Percentiles rank a stretch among this genome's conserved stretches.
Evolutionary conservation across 2,797 vertebrate genomes (phyloP).

Genomic region (Sebastes vulpes): DNA sequence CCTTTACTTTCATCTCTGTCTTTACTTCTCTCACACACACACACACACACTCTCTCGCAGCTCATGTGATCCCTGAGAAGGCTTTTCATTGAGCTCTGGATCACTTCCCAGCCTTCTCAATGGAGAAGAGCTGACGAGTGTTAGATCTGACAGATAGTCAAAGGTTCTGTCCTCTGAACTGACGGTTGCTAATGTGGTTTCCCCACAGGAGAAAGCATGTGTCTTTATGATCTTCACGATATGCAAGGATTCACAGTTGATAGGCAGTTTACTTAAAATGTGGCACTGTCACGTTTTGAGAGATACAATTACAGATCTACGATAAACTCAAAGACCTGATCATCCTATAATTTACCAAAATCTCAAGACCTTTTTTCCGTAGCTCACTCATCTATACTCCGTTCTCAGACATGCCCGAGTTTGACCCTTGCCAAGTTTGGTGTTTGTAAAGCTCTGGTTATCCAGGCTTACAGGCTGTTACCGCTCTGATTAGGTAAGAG

Average conservation of each 20-base stretch:
- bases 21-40: slow-evolving; percentile 6
- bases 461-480: slow-evolving; percentile 36
- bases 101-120: slow-evolving; percentile 68
- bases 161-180: slow-evolving; percentile 59
- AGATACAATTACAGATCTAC: slow-evolving; percentile 2
- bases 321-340: not conserved
- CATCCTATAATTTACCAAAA: not conserved
- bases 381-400: not conserved
- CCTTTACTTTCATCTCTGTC: slow-evolving; percentile 35
- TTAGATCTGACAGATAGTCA: slow-evolving; percentile 72
- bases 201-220: slow-evolving; percentile 31
- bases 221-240: slow-evolving; percentile 15
- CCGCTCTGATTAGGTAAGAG: slow-evolving; percentile 38
- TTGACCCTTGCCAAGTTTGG: slow-evolving; percentile 2
- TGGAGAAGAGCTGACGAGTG: slow-evolving; percentile 57
- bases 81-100: slow-evolving; percentile 79
- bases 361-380: not conserved
- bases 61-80: slow-evolving; percentile 64
- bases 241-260: not conserved
- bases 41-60: not conserved
- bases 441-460: slow-evolving; percentile 38
- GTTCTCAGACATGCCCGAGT: slow-evolving; percentile 10
- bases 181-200: slow-evolving; percentile 44
- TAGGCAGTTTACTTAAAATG: not conserved
- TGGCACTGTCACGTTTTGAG: not conserved